Conservation (phyloP, 2,797 vertebrate species). For the Remorina albescens region DNA sequence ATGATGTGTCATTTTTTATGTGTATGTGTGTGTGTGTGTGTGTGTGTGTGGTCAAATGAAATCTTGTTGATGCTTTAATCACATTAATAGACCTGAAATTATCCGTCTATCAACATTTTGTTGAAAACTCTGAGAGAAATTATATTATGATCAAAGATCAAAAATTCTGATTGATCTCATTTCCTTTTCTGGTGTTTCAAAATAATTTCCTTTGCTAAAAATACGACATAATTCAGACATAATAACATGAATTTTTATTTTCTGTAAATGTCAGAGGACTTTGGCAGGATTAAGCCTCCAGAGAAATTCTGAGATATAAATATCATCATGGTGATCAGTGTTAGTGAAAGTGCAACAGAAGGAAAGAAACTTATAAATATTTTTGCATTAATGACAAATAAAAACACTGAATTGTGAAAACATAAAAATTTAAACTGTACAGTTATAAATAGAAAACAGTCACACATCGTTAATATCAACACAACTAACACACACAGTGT, state of each 20-base stretch:
- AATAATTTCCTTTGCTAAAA: not conserved
- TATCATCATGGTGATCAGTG: not conserved
- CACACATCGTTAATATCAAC: conserved; percentile 6
- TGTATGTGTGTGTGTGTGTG: conserved; percentile 19
- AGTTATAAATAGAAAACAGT: conserved; percentile 61
- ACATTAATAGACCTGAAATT: no score
- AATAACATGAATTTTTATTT: not conserved
- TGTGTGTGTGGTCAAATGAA: no score
- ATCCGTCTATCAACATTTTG: no score
- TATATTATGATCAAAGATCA: no score
- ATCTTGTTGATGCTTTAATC: no score
- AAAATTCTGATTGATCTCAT: no score
- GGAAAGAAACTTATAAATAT: conserved; percentile 12
- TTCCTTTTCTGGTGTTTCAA: no score
- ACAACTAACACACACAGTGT: not conserved
- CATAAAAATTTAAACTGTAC: conserved; percentile 19
- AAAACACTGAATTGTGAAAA: conserved; percentile 21
- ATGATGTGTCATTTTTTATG: conserved; percentile 6
- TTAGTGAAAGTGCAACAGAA: conserved; percentile 6
- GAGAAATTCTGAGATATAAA: not conserved
- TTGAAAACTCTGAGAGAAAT: no score
- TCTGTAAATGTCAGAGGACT: not conserved
- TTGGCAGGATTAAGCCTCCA: not conserved
- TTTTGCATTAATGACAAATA: conserved; percentile 2
- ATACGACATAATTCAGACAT: not conserved